Base-by-base conservation (phyloP, 1,140 invertebrate genomes). In the Papilio polyxenes region DNA sequence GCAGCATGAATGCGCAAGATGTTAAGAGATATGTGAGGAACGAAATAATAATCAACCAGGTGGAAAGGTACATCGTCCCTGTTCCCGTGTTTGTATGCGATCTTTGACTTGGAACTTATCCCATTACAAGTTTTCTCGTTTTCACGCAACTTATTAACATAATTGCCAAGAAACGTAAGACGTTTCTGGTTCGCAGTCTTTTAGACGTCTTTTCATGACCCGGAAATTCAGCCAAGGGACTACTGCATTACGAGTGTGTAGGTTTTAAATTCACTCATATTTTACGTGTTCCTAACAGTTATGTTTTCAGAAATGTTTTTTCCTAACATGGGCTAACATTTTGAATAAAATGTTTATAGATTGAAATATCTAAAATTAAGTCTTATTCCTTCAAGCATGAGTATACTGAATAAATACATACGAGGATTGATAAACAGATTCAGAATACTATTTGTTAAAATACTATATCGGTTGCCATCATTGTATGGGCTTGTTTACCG, bases 91-190 rank as follows among this genome's bases (percentile, higher is more conserved):
- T 86, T 83, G 84, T 84, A 84, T 83, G 83, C 82, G 80, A 82
- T 74, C 31, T 80, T 81, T 82, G 65, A 78, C 59, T 23, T 53
- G 44, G 75, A 86, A 87, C 83, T 87, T 87, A 84, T 86, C 83
- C 85, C 83, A 86, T 87, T 87, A 85, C 69, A 83, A 85, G 82
- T 82, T 72, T 72, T 83, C 31, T 77, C 75, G 49, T 20, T 77
- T 77, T 53, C n/a, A 77, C 75, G 49, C 48, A 77, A 51, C 75
- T 77, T 49, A 77, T 77, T 77, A 77, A 53, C 75, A 77, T 77
- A 77, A 77, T 77, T 77, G 75, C 75, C 48, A 37, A 53, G 75
- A 72, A 72, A 72, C 13, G 44, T 77, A 51, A 51, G 44, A 31
- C 75, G 75, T 77, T 53, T 56, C 48, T 77, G 20, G 75, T 53